Base-by-base conservation (phyloP, 2,797 vertebrate species). In the Nannoperca obscura region DNA sequence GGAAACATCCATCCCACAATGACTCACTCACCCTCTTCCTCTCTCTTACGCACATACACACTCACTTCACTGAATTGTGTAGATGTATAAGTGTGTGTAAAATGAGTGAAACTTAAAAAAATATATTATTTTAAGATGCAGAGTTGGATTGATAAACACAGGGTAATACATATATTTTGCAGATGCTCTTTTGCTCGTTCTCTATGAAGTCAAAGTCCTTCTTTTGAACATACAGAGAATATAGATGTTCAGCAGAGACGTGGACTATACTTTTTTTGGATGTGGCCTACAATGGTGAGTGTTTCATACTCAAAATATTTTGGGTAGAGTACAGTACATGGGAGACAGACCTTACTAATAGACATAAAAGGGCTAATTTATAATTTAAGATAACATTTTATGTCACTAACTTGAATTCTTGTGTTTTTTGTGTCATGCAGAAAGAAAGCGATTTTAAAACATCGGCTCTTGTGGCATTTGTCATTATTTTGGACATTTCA, bases 1-100 rank as follows among this genome's bases (percentile, higher is more conserved):
- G 0, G 54, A 86, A 88, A 85, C 47, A 77, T 82, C 55, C 42
- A 44, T 27, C 85, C 75, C 24, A 54, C 52, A 83, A 74, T 65
- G 36, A 80, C 12, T 22, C 14, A 49, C 66, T 54, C 52, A 17
- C 58, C 17, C 40, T 40, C 63, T 57, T 13, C 20, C n/a, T 61
- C 65, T 60, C 53, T 54, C 61, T 17, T 8, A 27, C 20, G 11
- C n/a, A 58, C 50, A 76, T 0, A 63, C 49, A 68, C 55, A 63
- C 38, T n/a, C 59, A 49, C 10, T 46, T 50, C 24, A 30, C 36
- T 58, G 47, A 38, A 75, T 32, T 61, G 61, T 55, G 54, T 54
- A 34, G 8, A 53, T 12, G 15, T 2, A 46, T 17, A 68, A 34
- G 15, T 50, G 30, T 9, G 47, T 14, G 7, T 11, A 49, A 30